Conservation (phyloP, 2,113 vertebrate species). For the Actinemys pallida region DNA sequence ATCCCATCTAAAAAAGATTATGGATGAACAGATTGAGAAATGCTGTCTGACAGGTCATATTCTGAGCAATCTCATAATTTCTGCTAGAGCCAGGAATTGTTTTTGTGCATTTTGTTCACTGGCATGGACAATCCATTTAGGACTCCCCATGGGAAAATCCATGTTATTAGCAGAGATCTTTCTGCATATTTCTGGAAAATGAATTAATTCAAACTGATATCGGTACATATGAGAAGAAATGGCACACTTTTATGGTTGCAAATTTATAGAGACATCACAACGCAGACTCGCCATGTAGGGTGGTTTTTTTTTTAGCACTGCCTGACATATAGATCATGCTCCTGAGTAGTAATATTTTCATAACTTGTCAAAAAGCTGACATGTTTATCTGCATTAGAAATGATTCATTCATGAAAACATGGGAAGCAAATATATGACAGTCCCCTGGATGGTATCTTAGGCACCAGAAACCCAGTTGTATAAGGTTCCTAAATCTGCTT, state of each 20-base stretch:
- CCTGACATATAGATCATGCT: not conserved
- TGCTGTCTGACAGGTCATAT: conserved; percentile 55
- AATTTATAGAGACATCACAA: not conserved
- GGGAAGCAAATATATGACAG: not conserved
- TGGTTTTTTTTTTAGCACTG: not conserved
- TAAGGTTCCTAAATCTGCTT: not conserved
- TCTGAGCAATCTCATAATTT: conserved; percentile 28
- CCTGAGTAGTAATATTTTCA: not conserved
- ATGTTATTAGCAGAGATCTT: not conserved
- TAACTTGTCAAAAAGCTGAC: not conserved
- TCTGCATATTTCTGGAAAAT: conserved; percentile 8
- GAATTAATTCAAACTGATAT: not conserved
- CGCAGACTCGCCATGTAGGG: not conserved
- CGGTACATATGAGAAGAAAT: not conserved
- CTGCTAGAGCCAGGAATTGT: not conserved
- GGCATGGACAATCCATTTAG: not conserved
- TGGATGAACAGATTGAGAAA: conserved; percentile 72
- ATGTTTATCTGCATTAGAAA: not conserved
- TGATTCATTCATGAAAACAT: accelerated
- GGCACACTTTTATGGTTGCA: not conserved
- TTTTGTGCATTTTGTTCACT: not conserved
- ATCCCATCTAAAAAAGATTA: conserved; percentile 66
- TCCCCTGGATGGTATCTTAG: not conserved
- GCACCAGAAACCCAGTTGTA: not conserved
- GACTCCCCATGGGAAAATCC: not conserved